These are phyloP conservation scores for Brachionus koreanus DNA, from an alignment of 1,140 invertebrate species.

Conservation along the genomic window DNA sequence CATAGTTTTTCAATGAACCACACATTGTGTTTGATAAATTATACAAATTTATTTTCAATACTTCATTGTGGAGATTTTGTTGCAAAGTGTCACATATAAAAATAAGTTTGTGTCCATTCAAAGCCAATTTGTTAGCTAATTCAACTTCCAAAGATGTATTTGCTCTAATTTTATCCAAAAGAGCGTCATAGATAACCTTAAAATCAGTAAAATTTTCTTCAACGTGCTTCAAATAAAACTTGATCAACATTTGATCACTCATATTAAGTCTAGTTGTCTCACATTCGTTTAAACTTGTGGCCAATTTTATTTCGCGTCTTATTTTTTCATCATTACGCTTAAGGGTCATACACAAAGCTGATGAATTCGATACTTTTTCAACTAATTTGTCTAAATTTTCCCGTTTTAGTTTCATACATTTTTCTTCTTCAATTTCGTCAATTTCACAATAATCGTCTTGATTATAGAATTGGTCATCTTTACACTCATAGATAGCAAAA, in stretches of 20 bases:
- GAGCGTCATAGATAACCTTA: background rate
- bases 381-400: slow-evolving; percentile 32
- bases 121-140: slow-evolving; percentile 25
- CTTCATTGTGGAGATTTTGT: slow-evolving; percentile 26
- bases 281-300: background rate
- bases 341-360: slow-evolving; percentile 23
- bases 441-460: slow-evolving; percentile 40
- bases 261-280: background rate
- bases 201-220: slow-evolving; percentile 42
- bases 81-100: slow-evolving; percentile 42
- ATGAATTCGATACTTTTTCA: slow-evolving; percentile 15
- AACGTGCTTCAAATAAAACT: slow-evolving; percentile 30
- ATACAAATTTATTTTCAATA: slow-evolving; percentile 31
- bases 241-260: slow-evolving; percentile 32
- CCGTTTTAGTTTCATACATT: background rate
- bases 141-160: background rate
- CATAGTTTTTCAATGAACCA: slow-evolving; percentile 25
- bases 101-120: slow-evolving; percentile 38
- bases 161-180: background rate
- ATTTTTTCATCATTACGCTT: slow-evolving; percentile 38
- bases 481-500: background rate
- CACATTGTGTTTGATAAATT: slow-evolving; percentile 2
- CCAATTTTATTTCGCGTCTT: slow-evolving; percentile 3
- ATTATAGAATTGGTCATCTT: background rate
- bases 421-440: slow-evolving; percentile 31